phyloP scores from a whole-genome alignment of 2,797 vertebrate species.

The Steatocranus sp. region DNA sequence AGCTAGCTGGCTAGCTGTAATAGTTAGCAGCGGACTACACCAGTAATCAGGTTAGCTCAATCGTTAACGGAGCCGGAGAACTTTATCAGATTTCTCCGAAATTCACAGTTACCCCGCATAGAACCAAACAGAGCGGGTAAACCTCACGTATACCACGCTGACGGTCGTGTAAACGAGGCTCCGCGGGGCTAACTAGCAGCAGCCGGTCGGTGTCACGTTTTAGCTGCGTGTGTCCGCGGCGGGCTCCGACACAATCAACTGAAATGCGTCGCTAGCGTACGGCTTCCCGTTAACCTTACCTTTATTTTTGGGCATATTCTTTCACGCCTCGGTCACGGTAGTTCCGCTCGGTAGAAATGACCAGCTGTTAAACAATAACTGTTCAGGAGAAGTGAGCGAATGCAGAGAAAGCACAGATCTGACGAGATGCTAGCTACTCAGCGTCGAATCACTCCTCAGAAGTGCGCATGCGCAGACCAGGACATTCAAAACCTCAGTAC shows the following conservation, averaged over 20 bases:
- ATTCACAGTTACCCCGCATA: fast-evolving
- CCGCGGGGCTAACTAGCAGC: constrained; percentile 37
- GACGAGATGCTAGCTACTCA: not conserved
- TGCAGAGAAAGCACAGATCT: not conserved
- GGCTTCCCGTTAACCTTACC: constrained; percentile 37
- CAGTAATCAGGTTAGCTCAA: not conserved
- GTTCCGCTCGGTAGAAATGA: not conserved
- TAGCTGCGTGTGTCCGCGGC: constrained; percentile 45
- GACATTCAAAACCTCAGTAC: constrained; percentile 16
- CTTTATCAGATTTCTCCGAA: not conserved
- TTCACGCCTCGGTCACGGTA: constrained; percentile 21
- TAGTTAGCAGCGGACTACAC: not conserved
- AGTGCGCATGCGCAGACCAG: constrained; percentile 40
- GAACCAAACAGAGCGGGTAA: fast-evolving
- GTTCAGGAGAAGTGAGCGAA: not conserved
- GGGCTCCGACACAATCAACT: not conserved
- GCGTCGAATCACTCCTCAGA: not conserved
- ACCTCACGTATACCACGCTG: fast-evolving
- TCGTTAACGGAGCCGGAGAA: not conserved
- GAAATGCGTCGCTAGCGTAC: not conserved
- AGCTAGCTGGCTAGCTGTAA: constrained; percentile 17
- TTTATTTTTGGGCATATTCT: constrained; percentile 82
- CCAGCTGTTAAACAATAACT: not conserved
- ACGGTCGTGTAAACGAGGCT: not conserved
- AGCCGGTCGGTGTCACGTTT: constrained; percentile 67